Evolutionary conservation across 2,797 vertebrate species (phyloP), one percentile per base, ranked within the genome.

Genomic region (Siniperca undulata): DNA sequence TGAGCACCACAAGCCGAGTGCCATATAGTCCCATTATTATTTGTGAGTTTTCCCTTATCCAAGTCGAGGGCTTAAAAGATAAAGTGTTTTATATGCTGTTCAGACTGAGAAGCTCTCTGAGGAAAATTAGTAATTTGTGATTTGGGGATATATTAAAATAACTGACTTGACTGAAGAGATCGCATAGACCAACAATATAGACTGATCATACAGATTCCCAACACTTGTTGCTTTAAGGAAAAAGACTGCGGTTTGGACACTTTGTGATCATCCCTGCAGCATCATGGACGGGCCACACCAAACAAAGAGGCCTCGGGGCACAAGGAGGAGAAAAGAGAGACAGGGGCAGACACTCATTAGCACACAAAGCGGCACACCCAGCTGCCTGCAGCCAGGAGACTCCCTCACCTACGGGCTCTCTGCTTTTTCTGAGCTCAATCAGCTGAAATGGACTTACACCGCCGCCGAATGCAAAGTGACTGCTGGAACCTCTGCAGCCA

Each of bases 401-500:
- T 53, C 58, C 30, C 20, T 59, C 50, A 12, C 24, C 22, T 73
- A 13, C 0, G 2, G 27, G 20, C 20, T 62, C 36, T 56, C 27
- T 36, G 56, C 20, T 2, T 30, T 20, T 22, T 24, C 16, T 76
- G 44, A 24, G 17, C 12, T 38, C n/a, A 38, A 42, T 74, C 34
- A 52, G n/a, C 36, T 53, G 38, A 60, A 42, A 3, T 42, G 44
- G 44, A 70, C 27, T 75, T 56, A 50, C 2, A 27, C 27, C 3
- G 0, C 38, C 46, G 38, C n/a, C 0, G 7, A 19, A 70, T 36
- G 16, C 48, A 16, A 77, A 36, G 61, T 22, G 46, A 46, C 65
- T 48, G 70, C 62, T 52, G 60, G 50, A 20, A 48, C 13, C 36
- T 60, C 3, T 81, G 77, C 62, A 75, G 50, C 48, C 46, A 12